Base-by-base conservation (phyloP, 2,888 invertebrate species). In the Drosophila helvetica region DNA sequence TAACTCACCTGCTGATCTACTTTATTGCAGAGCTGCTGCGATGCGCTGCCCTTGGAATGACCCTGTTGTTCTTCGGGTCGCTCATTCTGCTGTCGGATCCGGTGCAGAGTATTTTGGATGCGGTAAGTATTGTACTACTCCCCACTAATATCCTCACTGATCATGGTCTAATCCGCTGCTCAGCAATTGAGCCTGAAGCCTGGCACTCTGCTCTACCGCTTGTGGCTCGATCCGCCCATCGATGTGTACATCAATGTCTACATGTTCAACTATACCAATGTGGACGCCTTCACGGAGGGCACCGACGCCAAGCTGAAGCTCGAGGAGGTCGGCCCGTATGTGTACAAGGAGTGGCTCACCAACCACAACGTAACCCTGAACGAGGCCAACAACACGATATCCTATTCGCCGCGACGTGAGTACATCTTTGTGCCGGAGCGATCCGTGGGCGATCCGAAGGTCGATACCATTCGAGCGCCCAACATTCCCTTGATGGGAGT, bases 261-360 rank as follows among this genome's bases (percentile, higher is more conserved):
- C 88, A 92, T 96, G 64, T 97, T 96, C 91, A 97, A 97, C 88
- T 93, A 97, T 56, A 96, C 96, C n/a, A 97, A 97, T 90, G 91
- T 93, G 2, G 94, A 94, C 10, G 93, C 93, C 51, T 97, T 96
- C 91, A 90, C 95, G 38, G 92, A 92, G 0, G 96, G 96, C 0
- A 90, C 92, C 55, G 95, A 94, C 71, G 90, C 92, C 59, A 96
- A 96, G 78, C 91, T 97, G 48, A 94, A 93, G 76, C 78, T 97
- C 3, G 89, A 94, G 55, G 95, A 97, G 92, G 91, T 96, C 19
- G 97, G 97, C 0, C 97, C 97, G 0, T 97, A 96, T 88, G 94
- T 95, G 18, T 98, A 96, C 92, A 95, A 95, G 86, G 96, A 97
- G 91, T 88, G 93, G 51, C 91, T 96, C 56, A 94, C 94, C 54